phyloP scores from a whole-genome alignment of 2,888 invertebrate species.

The Himalopsyche tibetana region DNA sequence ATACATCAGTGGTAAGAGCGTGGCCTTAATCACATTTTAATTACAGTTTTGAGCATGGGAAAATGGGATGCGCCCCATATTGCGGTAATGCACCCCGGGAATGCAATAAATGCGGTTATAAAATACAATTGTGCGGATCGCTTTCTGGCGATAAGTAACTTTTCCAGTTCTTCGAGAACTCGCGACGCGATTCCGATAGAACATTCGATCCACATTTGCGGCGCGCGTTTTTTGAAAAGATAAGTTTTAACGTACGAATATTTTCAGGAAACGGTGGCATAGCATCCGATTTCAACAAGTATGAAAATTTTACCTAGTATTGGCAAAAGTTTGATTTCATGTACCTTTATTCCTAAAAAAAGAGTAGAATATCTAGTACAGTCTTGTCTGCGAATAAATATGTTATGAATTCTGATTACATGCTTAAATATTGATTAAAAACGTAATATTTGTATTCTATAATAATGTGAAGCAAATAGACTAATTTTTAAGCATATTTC shows the following conservation, averaged over 20 bases:
- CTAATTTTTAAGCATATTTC: too few species aligned
- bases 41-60: conserved; percentile 65
- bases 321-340: neutral
- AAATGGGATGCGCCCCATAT: conserved; percentile 64
- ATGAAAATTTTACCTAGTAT: neutral
- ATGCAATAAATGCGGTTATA: conserved; percentile 51
- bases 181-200: neutral
- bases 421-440: too few species aligned
- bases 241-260: conserved; percentile 27
- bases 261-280: neutral
- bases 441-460: too few species aligned
- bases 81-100: conserved; percentile 53
- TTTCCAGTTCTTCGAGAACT: conserved; percentile 16
- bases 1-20: neutral
- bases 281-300: neutral
- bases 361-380: too few species aligned
- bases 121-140: conserved; percentile 56
- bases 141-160: conserved; percentile 42
- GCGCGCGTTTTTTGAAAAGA: neutral
- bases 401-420: too few species aligned
- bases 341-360: too few species aligned
- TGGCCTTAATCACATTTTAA: conserved; percentile 65
- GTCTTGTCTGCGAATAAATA: too few species aligned
- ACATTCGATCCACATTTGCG: neutral
- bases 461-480: too few species aligned